Conservation (phyloP, 2,797 vertebrate genomes). For the Anguilla megastoma region DNA sequence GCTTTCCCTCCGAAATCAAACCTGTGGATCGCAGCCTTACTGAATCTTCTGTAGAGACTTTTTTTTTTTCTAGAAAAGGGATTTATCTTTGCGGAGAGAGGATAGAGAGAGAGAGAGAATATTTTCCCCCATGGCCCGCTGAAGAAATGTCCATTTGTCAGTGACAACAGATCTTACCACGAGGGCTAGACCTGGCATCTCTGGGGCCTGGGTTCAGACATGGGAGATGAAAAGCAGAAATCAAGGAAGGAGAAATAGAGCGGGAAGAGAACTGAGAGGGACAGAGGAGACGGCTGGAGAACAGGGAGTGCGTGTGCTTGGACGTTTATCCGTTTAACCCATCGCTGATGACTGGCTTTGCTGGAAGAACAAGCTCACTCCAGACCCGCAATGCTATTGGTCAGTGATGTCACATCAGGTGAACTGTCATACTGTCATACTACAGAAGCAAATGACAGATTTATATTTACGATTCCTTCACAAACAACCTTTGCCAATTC, state of each 20-base stretch:
- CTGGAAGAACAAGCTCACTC: neutral
- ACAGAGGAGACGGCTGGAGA: neutral
- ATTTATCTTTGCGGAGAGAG: neutral
- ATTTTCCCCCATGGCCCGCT: neutral
- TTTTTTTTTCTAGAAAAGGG: neutral
- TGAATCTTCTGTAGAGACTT: neutral
- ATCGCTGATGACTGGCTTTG: neutral
- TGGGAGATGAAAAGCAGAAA: neutral
- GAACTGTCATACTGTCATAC: neutral
- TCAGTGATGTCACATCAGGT: neutral
- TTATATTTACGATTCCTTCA: neutral
- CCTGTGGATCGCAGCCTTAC: neutral
- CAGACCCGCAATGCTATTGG: neutral
- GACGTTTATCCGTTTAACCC: neutral
- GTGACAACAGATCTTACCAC: neutral
- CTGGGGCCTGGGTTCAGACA: neutral
- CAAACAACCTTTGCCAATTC: neutral
- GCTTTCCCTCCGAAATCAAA: neutral
- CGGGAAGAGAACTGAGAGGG: neutral
- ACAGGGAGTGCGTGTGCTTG: neutral
- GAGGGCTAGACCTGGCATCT: neutral
- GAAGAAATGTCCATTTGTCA: slow-evolving; percentile 1
- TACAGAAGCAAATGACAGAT: neutral
- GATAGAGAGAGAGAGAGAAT: neutral
- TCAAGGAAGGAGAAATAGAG: neutral